A percentile compares a stretch with the other conserved stretches of the same genome.
These are phyloP conservation scores for Ptychoptera albimana DNA, from an alignment of 2,888 invertebrate species.

Conservation along the genomic window DNA sequence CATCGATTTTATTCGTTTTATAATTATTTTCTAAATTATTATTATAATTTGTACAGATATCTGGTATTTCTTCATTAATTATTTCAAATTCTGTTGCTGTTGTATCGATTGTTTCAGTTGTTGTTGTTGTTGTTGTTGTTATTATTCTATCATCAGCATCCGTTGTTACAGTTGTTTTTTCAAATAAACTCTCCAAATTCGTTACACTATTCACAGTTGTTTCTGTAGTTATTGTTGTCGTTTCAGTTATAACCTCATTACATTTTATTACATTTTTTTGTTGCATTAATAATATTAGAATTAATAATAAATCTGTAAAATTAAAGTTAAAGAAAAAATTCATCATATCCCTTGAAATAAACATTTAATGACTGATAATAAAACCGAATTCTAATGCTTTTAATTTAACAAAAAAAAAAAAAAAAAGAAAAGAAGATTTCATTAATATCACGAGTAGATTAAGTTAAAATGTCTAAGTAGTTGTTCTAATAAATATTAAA, in stretches of 20 bases:
- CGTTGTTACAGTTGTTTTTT: conserved; percentile 4
- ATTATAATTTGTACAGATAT: conserved; percentile 15
- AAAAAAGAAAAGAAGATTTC: no score
- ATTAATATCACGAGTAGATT: no score
- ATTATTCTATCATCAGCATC: conserved; percentile 9
- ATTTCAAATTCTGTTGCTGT: conserved; percentile 11
- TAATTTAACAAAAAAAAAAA: no score
- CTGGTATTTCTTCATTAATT: no score
- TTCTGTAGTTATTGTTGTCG: not conserved
- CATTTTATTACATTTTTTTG: not conserved
- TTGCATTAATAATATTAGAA: not conserved
- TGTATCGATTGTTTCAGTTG: conserved; percentile 6
- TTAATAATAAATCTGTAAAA: no score
- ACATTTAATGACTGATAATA: no score
- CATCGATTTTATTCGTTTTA: not conserved
- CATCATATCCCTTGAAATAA: no score
- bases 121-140: conserved; percentile 6
- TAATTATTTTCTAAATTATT: not conserved
- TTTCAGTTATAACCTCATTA: not conserved
- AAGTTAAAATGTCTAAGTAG: no score
- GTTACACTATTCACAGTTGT: conserved; percentile 1
- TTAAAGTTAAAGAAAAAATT: no score
- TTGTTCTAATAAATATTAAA: no score
- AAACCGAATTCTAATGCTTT: no score
- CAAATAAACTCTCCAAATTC: not conserved